phyloP scores from a whole-genome alignment of 2,888 invertebrate species.

The Toxonevra muliebris region DNA sequence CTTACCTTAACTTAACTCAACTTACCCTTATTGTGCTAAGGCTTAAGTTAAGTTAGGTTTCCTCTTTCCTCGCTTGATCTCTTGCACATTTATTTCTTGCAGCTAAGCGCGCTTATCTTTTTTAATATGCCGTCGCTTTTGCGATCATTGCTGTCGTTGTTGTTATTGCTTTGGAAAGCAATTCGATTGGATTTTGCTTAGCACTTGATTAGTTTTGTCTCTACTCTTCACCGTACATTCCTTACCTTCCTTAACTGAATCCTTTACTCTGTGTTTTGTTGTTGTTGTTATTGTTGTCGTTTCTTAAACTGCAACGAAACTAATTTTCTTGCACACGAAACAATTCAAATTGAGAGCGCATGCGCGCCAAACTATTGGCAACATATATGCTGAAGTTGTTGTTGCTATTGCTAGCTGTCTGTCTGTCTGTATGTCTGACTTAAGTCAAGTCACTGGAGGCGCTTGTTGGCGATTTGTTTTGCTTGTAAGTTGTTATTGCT shows the following conservation, averaged over 20 bases:
- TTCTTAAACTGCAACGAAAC: constrained; percentile 51
- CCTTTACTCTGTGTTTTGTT: constrained; percentile 22
- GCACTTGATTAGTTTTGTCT: constrained; percentile 64
- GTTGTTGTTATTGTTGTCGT: constrained; percentile 31
- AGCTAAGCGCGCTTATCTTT: constrained; percentile 8
- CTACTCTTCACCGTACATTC: not conserved
- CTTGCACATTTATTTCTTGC: not conserved
- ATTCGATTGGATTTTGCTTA: constrained; percentile 61
- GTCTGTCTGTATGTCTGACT: not conserved
- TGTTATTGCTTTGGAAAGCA: constrained; percentile 40
- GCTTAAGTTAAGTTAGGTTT: no score
- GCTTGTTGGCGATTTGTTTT: constrained; percentile 48
- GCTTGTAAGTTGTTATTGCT: constrained; percentile 29
- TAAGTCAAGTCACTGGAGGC: constrained; percentile 46
- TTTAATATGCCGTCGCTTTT: constrained; percentile 14
- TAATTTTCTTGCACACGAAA: constrained; percentile 65
- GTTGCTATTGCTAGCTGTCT: constrained; percentile 33
- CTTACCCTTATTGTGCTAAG: no score
- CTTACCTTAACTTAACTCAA: no score
- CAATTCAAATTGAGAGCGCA: constrained; percentile 58
- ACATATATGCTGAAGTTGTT: constrained; percentile 33
- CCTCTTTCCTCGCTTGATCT: not conserved
- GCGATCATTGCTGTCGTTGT: constrained; percentile 24
- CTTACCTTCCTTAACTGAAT: constrained; percentile 22
- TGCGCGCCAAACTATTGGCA: constrained; percentile 33